These are phyloP conservation scores for Oreochromis mossambicus DNA, from an alignment of 2,797 vertebrate genomes.

Conservation along the genomic window DNA sequence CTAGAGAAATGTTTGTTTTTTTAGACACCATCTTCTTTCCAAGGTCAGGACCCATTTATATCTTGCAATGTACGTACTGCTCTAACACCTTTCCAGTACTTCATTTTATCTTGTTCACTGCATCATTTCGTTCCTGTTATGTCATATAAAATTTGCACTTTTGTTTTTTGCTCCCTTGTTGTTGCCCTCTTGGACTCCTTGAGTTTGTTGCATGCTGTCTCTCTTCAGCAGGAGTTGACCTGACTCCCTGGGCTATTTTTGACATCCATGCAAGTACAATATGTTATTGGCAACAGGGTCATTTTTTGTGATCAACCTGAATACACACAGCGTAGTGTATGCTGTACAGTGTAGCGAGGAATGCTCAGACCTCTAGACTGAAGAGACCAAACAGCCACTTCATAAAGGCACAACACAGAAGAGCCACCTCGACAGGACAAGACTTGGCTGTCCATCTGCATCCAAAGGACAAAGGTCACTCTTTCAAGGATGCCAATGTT, in stretches of 20 bases:
- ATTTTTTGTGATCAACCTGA: conserved; percentile 10
- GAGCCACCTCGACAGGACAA: background rate
- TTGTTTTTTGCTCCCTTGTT: background rate
- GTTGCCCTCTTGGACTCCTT: background rate
- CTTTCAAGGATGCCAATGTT: background rate
- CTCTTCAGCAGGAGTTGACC: background rate
- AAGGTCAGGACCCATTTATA: background rate
- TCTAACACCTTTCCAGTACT: background rate
- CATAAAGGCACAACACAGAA: background rate
- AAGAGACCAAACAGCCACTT: background rate
- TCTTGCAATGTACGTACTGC: background rate
- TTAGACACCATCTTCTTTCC: background rate
- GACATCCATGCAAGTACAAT: conserved; percentile 26
- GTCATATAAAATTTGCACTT: background rate
- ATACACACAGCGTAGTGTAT: background rate
- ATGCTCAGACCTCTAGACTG: background rate
- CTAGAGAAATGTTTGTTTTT: background rate
- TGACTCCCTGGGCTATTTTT: conserved; percentile 29
- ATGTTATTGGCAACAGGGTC: conserved; percentile 21
- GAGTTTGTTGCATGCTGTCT: background rate
- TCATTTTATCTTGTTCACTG: background rate
- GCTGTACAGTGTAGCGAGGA: background rate
- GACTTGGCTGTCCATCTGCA: background rate
- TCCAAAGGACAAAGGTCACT: background rate
- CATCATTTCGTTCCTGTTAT: background rate